phyloP scores from a whole-genome alignment of 2,797 vertebrate genomes.

The Xerus rutilus region DNA sequence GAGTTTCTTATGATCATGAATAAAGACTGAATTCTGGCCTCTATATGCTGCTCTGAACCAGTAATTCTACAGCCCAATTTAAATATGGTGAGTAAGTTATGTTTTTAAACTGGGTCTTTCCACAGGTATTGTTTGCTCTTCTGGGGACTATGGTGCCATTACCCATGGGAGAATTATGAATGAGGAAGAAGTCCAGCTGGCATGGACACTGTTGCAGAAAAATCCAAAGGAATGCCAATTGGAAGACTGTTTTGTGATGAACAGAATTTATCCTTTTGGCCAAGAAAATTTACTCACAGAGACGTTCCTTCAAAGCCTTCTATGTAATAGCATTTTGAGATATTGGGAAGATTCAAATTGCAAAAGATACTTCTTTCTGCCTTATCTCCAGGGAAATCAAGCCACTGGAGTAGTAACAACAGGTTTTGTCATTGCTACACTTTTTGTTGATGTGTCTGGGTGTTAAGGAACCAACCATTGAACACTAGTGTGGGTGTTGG shows the following conservation, averaged over 20 bases:
- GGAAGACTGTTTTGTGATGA: neutral
- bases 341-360: neutral
- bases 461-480: neutral
- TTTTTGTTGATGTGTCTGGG: neutral
- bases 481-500: neutral
- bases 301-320: neutral
- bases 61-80: neutral
- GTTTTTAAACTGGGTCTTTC: neutral
- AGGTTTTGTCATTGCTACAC: neutral
- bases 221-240: neutral
- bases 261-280: neutral
- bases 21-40: neutral
- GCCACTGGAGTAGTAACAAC: neutral
- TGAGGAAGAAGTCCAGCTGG: neutral
- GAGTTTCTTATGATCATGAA: neutral
- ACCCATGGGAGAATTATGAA: neutral
- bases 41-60: neutral
- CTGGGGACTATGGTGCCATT: neutral
- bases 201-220: neutral
- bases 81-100: neutral
- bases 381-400: neutral
- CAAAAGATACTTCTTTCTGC: neutral
- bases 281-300: slow-evolving; percentile 19
- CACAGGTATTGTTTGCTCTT: neutral
- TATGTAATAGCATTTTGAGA: neutral